Conservation (phyloP, 2,888 invertebrate genomes). For the Hirtodrosophila cameraria region DNA sequence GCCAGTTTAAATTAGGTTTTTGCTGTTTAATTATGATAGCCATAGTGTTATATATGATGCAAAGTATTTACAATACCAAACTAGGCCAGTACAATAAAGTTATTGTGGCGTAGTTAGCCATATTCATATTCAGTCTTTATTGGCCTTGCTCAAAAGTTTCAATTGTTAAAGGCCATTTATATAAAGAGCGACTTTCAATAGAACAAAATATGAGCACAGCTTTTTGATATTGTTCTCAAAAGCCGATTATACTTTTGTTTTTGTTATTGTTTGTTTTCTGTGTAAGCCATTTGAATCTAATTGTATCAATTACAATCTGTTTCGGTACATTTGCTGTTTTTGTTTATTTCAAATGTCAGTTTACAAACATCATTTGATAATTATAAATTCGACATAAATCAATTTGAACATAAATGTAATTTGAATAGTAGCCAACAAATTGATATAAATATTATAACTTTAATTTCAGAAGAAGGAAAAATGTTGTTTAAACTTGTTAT, state of each 20-base stretch:
- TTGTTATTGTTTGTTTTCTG: constrained; percentile 24
- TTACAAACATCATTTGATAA: background rate
- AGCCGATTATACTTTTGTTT: constrained; percentile 16
- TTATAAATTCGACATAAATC: too few relatives aligned
- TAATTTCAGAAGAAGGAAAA: too few relatives aligned
- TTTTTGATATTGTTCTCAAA: constrained; percentile 11
- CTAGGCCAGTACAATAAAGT: constrained; percentile 42
- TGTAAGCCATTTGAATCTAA: constrained; percentile 15
- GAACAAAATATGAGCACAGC: constrained; percentile 7
- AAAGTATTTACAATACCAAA: constrained; percentile 10
- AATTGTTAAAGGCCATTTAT: constrained; percentile 30
- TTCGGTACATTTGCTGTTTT: background rate
- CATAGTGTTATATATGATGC: constrained; percentile 4
- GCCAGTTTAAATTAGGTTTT: constrained; percentile 45
- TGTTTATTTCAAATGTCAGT: background rate
- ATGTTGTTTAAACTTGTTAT: too few relatives aligned
- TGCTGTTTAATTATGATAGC: constrained; percentile 18
- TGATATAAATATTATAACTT: too few relatives aligned
- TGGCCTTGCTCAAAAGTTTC: constrained; percentile 20
- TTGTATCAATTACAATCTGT: constrained; percentile 37
- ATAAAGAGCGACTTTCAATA: constrained; percentile 1
- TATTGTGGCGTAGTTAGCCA: constrained; percentile 11
- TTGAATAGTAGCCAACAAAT: too few relatives aligned
- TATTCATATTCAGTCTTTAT: constrained; percentile 12
- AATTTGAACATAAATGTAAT: too few relatives aligned